Percentiles rank a stretch among this genome's conserved stretches.
Evolutionary conservation across 2,888 invertebrate genomes (phyloP).

Genomic region (Entomobrya multifasciata): DNA sequence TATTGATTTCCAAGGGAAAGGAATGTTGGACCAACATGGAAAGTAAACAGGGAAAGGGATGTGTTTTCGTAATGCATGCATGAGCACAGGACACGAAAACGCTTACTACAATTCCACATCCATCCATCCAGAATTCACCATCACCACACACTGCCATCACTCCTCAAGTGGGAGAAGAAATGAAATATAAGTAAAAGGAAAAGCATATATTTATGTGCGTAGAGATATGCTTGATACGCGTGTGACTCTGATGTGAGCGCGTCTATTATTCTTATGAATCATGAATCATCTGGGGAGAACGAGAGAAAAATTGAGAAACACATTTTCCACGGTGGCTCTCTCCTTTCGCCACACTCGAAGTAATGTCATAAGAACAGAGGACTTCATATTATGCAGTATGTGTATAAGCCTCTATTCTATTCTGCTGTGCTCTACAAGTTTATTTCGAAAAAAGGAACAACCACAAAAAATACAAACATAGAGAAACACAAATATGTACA

Average conservation of each 20-base stretch:
- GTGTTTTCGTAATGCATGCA: not conserved
- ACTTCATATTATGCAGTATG: too few species aligned
- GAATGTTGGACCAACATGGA: not conserved
- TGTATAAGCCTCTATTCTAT: too few species aligned
- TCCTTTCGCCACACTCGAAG: slow-evolving; percentile 27
- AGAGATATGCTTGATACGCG: too few species aligned
- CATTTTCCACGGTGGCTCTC: not conserved
- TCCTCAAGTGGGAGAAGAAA: slow-evolving; percentile 23
- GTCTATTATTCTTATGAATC: slow-evolving; percentile 23
- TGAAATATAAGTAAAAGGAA: slow-evolving; percentile 14
- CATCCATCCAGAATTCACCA: slow-evolving; percentile 18
- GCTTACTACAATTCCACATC: not conserved
- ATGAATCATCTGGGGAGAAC: slow-evolving; percentile 16
- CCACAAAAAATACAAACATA: too few species aligned
- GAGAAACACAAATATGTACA: not conserved
- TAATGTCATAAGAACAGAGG: slow-evolving; percentile 25
- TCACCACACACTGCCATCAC: too few species aligned
- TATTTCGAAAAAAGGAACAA: too few species aligned
- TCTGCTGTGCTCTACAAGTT: too few species aligned
- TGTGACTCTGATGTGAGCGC: slow-evolving; percentile 6
- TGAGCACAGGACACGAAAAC: not conserved
- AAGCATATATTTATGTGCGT: too few species aligned
- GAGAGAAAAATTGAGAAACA: not conserved
- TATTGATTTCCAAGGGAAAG: slow-evolving; percentile 38
- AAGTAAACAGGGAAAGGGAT: not conserved